Conservation (phyloP, 2,113 vertebrate species). For the Passer montanus region DNA sequence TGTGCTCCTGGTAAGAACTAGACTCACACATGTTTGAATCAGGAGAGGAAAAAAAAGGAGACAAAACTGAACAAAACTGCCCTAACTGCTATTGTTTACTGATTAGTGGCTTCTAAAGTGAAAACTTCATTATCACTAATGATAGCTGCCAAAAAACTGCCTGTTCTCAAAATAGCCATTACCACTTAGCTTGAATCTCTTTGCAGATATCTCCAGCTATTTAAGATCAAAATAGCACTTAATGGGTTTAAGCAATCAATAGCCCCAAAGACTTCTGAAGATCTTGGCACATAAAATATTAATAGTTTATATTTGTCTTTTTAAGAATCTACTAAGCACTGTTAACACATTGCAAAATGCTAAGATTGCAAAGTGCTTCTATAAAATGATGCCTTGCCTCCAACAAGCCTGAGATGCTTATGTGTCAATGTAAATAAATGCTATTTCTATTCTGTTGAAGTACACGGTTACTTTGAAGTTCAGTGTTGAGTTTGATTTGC, state of each 20-base stretch:
- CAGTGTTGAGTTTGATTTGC: not conserved
- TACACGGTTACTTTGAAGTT: not conserved
- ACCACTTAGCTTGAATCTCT: slow-evolving; percentile 1
- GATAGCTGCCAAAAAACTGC: not conserved
- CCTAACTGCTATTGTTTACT: not conserved
- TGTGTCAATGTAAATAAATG: slow-evolving; percentile 18
- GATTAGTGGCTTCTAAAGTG: not conserved
- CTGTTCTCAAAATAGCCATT: slow-evolving; percentile 47
- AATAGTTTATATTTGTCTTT: slow-evolving; percentile 73
- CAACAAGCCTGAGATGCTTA: not conserved
- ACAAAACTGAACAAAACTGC: not conserved
- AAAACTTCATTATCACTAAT: not conserved
- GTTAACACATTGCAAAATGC: slow-evolving; percentile 65
- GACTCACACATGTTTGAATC: not conserved
- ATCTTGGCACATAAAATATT: slow-evolving; percentile 87
- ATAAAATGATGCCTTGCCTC: slow-evolving; percentile 55
- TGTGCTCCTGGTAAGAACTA: not conserved
- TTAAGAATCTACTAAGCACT: slow-evolving; percentile 63
- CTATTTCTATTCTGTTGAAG: not conserved
- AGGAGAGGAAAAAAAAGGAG: not conserved
- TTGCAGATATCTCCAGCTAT: slow-evolving; percentile 59
- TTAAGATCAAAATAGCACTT: slow-evolving; percentile 77
- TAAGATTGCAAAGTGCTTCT: slow-evolving; percentile 57
- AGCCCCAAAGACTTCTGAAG: slow-evolving; percentile 74
- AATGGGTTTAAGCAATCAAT: slow-evolving; percentile 81